Evolutionary conservation across 1,140 invertebrate genomes (phyloP).

Genomic region (Drosophila ohnishii): DNA sequence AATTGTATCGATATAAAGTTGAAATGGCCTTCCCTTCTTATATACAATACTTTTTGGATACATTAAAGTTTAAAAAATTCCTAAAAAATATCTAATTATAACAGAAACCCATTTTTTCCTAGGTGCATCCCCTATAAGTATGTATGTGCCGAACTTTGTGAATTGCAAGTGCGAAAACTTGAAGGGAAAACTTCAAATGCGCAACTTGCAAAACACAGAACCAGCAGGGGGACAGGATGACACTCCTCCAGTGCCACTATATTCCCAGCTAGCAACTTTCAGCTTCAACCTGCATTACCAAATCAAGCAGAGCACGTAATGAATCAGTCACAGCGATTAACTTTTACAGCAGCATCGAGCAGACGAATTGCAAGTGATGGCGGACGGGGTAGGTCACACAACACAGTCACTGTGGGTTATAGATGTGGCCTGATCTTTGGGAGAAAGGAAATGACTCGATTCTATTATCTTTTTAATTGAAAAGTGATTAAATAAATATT

Average conservation of each 20-base stretch:
- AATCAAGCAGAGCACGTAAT: slow-evolving; percentile 74
- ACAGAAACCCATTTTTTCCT: neutral
- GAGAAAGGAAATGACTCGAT: neutral
- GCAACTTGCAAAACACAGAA: slow-evolving; percentile 39
- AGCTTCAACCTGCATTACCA: slow-evolving; percentile 54
- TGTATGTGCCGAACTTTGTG: slow-evolving; percentile 54
- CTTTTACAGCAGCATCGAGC: slow-evolving; percentile 53
- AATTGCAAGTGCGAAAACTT: slow-evolving; percentile 64
- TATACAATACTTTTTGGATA: too few species aligned
- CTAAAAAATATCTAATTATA: neutral
- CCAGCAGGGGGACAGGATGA: slow-evolving; percentile 15
- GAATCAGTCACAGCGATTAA: slow-evolving; percentile 75
- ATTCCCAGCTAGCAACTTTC: slow-evolving; percentile 10
- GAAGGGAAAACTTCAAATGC: slow-evolving; percentile 56
- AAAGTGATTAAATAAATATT: neutral
- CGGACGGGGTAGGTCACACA: slow-evolving; percentile 19
- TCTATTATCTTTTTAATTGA: neutral
- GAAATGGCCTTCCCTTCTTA: too few species aligned
- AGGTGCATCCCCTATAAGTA: slow-evolving; percentile 18
- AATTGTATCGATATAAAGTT: too few species aligned
- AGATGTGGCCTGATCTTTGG: slow-evolving; percentile 6
- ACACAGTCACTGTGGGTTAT: neutral
- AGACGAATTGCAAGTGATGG: slow-evolving; percentile 35
- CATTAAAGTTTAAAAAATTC: too few species aligned
- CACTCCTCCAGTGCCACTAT: slow-evolving; percentile 21